A percentile compares a stretch with the other conserved stretches of the same genome.
Conservation (phyloP, 2,888 invertebrate species). For the Callosobruchus maculatus region DNA sequence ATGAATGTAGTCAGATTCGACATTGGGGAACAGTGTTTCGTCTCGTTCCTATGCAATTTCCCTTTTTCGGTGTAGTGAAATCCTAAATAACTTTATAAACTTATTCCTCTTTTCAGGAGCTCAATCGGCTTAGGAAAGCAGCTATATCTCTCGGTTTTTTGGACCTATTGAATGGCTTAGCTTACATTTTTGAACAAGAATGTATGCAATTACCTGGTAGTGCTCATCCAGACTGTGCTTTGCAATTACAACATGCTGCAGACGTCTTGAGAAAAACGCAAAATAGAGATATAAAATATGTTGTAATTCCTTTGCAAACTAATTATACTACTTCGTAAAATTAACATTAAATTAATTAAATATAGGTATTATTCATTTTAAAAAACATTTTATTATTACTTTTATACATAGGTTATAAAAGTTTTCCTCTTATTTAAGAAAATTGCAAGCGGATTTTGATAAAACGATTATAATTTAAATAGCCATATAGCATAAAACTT, state of each 20-base stretch:
- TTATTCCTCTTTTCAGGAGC: constrained; percentile 59
- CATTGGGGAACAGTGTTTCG: too few species aligned
- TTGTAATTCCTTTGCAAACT: constrained; percentile 44
- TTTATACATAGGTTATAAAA: too few species aligned
- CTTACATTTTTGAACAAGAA: constrained; percentile 85
- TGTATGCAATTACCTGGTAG: constrained; percentile 72
- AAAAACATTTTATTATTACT: too few species aligned
- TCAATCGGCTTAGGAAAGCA: constrained; percentile 85
- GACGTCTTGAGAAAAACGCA: constrained; percentile 73
- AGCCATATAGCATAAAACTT: too few species aligned
- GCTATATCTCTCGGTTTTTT: constrained; percentile 90
- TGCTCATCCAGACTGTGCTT: constrained; percentile 80
- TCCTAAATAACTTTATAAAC: not conserved
- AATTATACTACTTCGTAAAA: constrained; percentile 38
- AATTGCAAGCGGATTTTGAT: too few species aligned
- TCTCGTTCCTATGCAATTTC: too few species aligned
- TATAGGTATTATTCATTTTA: too few species aligned
- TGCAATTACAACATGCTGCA: constrained; percentile 88
- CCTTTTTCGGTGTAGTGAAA: too few species aligned
- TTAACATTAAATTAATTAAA: not conserved
- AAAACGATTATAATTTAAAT: too few species aligned
- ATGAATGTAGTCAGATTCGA: too few species aligned
- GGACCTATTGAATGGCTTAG: constrained; percentile 81
- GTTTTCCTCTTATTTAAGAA: too few species aligned
- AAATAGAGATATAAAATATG: constrained; percentile 49